A percentile compares a stretch with the other conserved stretches of the same genome.
phyloP scores from a whole-genome alignment of 2,113 vertebrate species.

The Anoura caudifer region DNA sequence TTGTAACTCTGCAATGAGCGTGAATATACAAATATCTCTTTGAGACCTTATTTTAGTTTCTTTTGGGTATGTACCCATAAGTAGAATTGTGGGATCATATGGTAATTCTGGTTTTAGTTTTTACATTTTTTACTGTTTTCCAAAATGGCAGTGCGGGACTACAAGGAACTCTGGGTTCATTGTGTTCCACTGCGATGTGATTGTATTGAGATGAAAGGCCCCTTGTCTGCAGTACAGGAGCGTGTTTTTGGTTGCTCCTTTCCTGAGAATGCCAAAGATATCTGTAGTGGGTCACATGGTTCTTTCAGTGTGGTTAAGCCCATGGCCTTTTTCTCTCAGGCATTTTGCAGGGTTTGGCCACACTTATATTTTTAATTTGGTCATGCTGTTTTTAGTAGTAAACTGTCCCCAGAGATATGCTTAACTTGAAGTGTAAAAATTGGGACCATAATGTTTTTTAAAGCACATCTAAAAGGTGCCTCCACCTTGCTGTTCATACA shows the following conservation, averaged over 20 bases:
- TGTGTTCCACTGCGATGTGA: not conserved
- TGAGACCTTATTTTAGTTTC: not conserved
- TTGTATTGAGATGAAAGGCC: not conserved
- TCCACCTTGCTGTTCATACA: not conserved
- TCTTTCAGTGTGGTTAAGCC: not conserved
- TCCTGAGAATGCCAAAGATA: not conserved
- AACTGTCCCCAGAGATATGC: not conserved
- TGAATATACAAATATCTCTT: not conserved
- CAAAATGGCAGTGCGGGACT: not conserved
- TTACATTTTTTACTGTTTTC: not conserved
- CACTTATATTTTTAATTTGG: not conserved
- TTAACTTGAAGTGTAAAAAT: not conserved
- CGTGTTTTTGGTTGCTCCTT: not conserved
- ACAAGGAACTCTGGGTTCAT: not conserved
- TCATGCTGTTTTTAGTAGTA: not conserved
- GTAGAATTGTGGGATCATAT: not conserved
- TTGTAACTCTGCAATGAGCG: not conserved
- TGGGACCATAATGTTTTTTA: not conserved
- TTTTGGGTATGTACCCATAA: not conserved
- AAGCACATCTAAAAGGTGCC: not conserved
- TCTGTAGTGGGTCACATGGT: not conserved
- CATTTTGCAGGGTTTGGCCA: not conserved
- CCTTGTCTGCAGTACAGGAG: not conserved
- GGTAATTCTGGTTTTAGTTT: not conserved
- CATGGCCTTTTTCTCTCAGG: not conserved